Evolutionary conservation across 2,113 vertebrate species (phyloP), one percentile per base, ranked within the genome.

Genomic region (Perca schrenkii): DNA sequence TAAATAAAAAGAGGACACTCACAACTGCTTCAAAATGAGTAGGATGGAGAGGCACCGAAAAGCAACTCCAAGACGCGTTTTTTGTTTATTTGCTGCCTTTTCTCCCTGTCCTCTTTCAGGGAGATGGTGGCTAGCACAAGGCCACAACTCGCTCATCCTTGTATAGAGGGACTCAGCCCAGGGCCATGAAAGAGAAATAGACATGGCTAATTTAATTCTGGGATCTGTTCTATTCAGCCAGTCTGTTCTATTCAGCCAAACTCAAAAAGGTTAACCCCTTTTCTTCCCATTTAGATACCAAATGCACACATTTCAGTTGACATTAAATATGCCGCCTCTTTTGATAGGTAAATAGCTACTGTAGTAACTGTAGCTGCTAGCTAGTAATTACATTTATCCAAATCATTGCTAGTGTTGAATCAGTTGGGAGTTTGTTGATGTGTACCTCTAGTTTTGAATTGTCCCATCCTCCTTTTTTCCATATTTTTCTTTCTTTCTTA

Each of bases 81-180:
- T 86, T 89, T 93, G 87, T 93, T 93, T 90, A 92, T 92, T 92
- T 91, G 84, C 87, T 91, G 89, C 84, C 91, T 91, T 92, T 91
- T 92, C 87, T 92, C 87, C 87, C 85, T 74, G 70, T 74, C 83
- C 85, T 88, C 88, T 93, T 91, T 92, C 88, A 89, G 84, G 74
- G 73, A 88, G 87, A 93, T 88, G 83, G 89, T 91, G 90, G 90
- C 88, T 77, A 92, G 84, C 83, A 22, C 90, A 86, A 93, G 92
- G 92, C 91, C 91, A 93, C 93, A 86, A 85, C 90, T 93, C 88
- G 90, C 84, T 92, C 88, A 92, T 92, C 86, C 91, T 91, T 92
- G 90, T 88, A 88, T 88, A 86, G 85, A 91, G 74, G 56, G 82
- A 91, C 85, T 83, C 73, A 4, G 80, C 61, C 77, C 86, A 71